Percentiles rank a stretch among this genome's conserved stretches.
Evolutionary conservation across 2,888 invertebrate genomes (phyloP).

Genomic region (Drosophila lacicola): DNA sequence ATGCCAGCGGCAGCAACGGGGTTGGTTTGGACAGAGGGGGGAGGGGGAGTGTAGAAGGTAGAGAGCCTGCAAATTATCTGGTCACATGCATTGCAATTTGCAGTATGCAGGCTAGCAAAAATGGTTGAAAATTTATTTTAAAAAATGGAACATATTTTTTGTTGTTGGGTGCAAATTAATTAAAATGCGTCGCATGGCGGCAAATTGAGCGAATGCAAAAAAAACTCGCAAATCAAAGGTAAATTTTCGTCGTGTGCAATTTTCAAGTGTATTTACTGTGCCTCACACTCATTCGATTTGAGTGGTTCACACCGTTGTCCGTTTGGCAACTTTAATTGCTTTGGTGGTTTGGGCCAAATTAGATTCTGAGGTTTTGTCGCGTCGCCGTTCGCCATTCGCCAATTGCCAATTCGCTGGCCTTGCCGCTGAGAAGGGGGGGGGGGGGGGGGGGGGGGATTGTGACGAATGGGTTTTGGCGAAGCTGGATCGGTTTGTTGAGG

Average conservation of each 20-base stretch:
- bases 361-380: constrained; percentile 77
- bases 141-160: neutral
- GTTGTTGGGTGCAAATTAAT: constrained; percentile 46
- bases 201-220: constrained; percentile 42
- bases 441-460: neutral
- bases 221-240: constrained; percentile 37
- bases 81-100: constrained; percentile 49
- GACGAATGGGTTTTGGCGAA: neutral
- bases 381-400: constrained; percentile 51
- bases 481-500: neutral
- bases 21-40: neutral
- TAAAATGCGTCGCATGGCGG: constrained; percentile 33
- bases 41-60: rapidly evolving
- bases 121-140: neutral
- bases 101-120: constrained; percentile 32
- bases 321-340: constrained; percentile 79
- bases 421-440: too few species aligned
- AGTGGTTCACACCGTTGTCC: constrained; percentile 45
- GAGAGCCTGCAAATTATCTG: constrained; percentile 43
- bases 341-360: constrained; percentile 79
- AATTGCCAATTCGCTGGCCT: constrained; percentile 21
- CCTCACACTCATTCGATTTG: constrained; percentile 28
- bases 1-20: constrained; percentile 53
- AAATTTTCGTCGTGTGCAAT: constrained; percentile 30
- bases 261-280: constrained; percentile 32